These are phyloP conservation scores for Lottia gigantea DNA, from an alignment of 2,888 invertebrate species.

Conservation along the genomic window DNA sequence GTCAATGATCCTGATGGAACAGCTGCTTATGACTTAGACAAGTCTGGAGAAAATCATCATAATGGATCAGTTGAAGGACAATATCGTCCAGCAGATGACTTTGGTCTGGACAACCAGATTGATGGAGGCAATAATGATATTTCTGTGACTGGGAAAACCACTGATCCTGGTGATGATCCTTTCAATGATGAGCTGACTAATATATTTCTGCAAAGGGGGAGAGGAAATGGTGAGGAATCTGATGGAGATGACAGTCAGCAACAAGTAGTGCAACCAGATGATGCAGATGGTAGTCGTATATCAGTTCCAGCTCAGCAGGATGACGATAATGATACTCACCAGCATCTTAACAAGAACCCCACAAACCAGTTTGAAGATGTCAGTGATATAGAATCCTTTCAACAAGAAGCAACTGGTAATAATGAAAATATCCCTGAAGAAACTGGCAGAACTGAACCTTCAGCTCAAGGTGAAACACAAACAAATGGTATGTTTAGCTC, in stretches of 20 bases:
- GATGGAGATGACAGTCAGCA: not conserved
- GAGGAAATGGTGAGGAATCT: constrained; percentile 6
- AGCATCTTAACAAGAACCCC: no score
- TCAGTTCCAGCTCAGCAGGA: not conserved
- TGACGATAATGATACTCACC: not conserved
- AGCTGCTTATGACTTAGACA: no score
- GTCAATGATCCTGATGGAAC: not conserved
- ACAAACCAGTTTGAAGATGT: no score
- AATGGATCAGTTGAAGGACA: not conserved
- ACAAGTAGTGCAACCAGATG: not conserved
- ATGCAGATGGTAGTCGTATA: constrained; percentile 2
- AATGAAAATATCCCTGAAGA: constrained; percentile 11
- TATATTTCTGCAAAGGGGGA: not conserved
- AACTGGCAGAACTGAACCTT: not conserved
- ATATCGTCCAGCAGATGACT: no score
- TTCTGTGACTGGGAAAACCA: not conserved
- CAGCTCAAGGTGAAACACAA: constrained; percentile 18
- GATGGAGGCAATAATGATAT: not conserved
- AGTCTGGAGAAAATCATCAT: no score
- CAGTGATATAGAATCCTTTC: not conserved
- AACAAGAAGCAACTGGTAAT: not conserved
- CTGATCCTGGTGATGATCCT: not conserved
- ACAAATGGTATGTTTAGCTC: constrained; percentile 26
- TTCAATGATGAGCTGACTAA: no score
- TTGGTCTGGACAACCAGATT: no score